Base-by-base conservation (phyloP, 1,140 invertebrate genomes). In the Calephelis nemesis region DNA sequence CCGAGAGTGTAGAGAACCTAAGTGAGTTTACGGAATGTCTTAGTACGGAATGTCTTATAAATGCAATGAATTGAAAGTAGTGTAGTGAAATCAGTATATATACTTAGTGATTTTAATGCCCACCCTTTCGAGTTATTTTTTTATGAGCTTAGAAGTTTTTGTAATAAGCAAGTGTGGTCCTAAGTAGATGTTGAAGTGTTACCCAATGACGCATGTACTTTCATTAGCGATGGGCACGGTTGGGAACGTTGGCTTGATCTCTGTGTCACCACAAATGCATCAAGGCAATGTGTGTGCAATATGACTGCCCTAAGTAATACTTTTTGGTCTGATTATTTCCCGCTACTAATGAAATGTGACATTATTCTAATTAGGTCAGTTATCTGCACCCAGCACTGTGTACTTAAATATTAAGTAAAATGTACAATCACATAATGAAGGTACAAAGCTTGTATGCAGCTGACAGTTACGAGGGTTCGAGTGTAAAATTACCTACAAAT, bases 291-390 rank as follows among this genome's bases (percentile, higher is more conserved):
- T 12, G 67, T 68, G 11, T 30, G 15, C 42, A 48, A n/a, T 15
- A 45, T 49, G 4, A 40, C 11, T n/a, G 60, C 62, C 9, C 12
- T 68, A 7, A 49, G 62, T 52, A 60, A 47, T 40, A 40, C 39
- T 13, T 68, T 62, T 48, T 68, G 54, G 47, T 68, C 67, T 62
- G 66, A 62, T 62, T 47, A 68, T 39, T 62, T 9, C 48, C 66
- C 58, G 8, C 48, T 68, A 13, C 47, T 47, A 30, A 48, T 68
- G 13, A 42, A 68, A 40, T 68, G 66, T 40, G 45, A 68, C 48
- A 49, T 68, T 62, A 15, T 13, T 13, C 11, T 47, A 62, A 48
- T 68, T 13, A 4, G 13, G 13, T 45, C 52, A 12, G n/a, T 6
- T n/a, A 11, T 13, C 8, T 15, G 13, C 13, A 15, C 13, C 8